phyloP scores from a whole-genome alignment of 2,797 vertebrate genomes.

The Chromobotia macracanthus region DNA sequence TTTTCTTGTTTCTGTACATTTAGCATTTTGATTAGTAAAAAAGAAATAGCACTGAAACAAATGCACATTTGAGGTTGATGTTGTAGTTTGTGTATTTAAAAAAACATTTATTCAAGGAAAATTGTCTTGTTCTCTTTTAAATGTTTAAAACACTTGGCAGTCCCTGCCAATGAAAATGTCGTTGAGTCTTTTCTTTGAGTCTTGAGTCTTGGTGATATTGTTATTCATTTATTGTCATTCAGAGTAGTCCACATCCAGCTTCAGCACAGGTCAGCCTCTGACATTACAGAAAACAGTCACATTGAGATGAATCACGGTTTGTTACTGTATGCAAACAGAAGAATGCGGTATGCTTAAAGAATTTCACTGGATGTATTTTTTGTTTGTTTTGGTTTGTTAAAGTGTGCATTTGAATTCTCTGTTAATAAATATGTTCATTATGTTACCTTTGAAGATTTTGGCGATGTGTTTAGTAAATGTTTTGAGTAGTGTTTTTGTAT shows the following conservation, averaged over 20 bases:
- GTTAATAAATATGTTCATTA: conserved; percentile 32
- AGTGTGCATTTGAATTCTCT: not conserved
- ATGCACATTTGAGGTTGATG: conserved; percentile 47
- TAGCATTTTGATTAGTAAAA: conserved; percentile 55
- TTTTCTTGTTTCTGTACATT: conserved; percentile 69
- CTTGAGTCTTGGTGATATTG: not conserved
- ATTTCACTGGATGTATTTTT: not conserved
- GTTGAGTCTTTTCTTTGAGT: too few relatives aligned
- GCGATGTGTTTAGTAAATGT: too few relatives aligned
- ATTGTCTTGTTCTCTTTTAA: not conserved
- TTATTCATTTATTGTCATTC: not conserved
- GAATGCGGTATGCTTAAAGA: not conserved
- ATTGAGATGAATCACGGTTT: not conserved
- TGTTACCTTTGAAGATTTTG: not conserved
- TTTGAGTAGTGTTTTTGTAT: not conserved
- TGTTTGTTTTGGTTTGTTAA: conserved; percentile 2
- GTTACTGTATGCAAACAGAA: not conserved
- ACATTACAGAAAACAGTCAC: not conserved
- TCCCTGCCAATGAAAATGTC: conserved; percentile 68
- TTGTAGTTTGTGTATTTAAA: conserved; percentile 63
- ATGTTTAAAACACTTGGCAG: conserved; percentile 63
- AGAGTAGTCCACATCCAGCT: not conserved
- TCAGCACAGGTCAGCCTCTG: not conserved
- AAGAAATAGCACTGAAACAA: too few relatives aligned
- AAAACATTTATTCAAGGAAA: conserved; percentile 5